These are phyloP conservation scores for Lepus townsendii DNA, from an alignment of 2,797 vertebrate genomes.

Conservation along the genomic window DNA sequence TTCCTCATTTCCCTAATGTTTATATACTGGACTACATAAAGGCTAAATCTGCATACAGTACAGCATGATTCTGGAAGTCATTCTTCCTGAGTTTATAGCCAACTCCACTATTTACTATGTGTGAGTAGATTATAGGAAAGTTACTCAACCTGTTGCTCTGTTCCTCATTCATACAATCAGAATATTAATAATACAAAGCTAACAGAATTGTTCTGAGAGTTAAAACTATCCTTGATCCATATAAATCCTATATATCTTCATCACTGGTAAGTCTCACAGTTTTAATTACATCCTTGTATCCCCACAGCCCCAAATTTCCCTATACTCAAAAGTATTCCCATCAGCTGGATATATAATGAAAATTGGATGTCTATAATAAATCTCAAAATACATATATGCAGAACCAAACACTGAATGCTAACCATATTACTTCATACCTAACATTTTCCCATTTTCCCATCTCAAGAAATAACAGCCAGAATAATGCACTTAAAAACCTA, in stretches of 20 bases:
- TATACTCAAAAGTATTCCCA: slow-evolving; percentile 13
- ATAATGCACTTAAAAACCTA: neutral
- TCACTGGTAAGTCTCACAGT: neutral
- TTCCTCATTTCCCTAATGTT: neutral
- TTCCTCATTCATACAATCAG: neutral
- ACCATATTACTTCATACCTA: neutral
- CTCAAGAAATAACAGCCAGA: neutral
- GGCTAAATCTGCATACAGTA: neutral
- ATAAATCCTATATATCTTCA: neutral
- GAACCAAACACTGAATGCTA: neutral
- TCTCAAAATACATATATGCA: neutral
- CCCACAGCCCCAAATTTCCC: neutral
- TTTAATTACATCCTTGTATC: neutral
- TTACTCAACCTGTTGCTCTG: neutral
- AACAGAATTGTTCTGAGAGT: neutral
- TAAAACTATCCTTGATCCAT: neutral
- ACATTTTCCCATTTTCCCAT: neutral
- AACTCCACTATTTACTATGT: neutral
- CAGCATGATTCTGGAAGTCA: neutral
- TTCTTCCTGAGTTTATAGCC: neutral
- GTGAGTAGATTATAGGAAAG: neutral
- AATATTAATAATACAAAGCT: neutral
- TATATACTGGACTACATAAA: neutral
- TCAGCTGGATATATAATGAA: neutral
- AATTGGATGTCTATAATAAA: neutral